These are phyloP conservation scores for Scrobipalpa atriplicella DNA, from an alignment of 2,888 invertebrate genomes.

Conservation along the genomic window DNA sequence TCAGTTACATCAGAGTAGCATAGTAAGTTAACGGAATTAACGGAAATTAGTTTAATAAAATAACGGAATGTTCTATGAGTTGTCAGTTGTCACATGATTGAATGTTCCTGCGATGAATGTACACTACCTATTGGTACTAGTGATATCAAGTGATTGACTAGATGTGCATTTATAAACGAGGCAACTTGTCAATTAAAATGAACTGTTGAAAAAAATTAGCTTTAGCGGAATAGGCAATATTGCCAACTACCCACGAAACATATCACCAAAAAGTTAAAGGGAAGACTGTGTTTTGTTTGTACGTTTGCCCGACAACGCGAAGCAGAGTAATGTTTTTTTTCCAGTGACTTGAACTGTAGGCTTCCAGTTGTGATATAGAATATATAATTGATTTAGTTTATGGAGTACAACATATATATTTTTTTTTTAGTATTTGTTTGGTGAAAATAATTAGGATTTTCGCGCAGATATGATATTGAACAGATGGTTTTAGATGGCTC, in stretches of 20 bases:
- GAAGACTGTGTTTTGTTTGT: neutral
- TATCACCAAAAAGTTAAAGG: neutral
- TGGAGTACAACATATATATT: slow-evolving; percentile 25
- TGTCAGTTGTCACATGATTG: neutral
- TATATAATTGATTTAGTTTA: slow-evolving; percentile 32
- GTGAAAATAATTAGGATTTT: neutral
- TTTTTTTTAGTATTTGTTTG: neutral
- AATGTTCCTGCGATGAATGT: neutral
- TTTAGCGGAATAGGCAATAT: neutral
- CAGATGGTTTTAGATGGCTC: neutral
- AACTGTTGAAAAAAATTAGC: neutral
- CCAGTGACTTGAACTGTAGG: slow-evolving; percentile 37
- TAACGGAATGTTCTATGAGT: neutral
- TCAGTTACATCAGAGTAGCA: no score
- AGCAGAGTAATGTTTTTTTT: slow-evolving; percentile 14
- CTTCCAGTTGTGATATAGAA: slow-evolving; percentile 43
- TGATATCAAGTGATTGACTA: neutral
- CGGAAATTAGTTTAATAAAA: neutral
- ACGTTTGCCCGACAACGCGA: slow-evolving; percentile 6
- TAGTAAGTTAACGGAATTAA: neutral
- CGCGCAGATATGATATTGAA: neutral
- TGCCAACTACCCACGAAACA: neutral
- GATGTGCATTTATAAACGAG: neutral
- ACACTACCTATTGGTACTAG: neutral
- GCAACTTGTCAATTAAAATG: neutral